These are phyloP conservation scores for Laodelphax striatellus DNA, from an alignment of 1,140 invertebrate species.

Conservation along the genomic window DNA sequence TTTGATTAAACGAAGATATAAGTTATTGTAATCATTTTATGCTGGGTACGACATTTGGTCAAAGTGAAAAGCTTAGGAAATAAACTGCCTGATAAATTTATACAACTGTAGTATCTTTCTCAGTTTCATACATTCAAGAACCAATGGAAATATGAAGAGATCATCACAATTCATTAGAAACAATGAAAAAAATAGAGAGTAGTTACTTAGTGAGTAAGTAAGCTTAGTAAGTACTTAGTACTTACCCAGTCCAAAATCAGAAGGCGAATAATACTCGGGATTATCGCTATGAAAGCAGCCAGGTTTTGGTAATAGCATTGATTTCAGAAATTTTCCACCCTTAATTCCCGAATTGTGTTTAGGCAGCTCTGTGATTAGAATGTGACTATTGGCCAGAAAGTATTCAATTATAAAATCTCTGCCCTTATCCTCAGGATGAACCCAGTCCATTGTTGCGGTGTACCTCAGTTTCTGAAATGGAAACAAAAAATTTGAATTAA, in stretches of 20 bases:
- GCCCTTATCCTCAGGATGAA: slow-evolving; percentile 52
- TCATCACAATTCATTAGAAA: too few relatives aligned
- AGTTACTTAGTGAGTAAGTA: too few relatives aligned
- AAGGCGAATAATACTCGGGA: slow-evolving; percentile 49
- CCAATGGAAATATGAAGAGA: too few relatives aligned
- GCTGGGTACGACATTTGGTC: too few relatives aligned
- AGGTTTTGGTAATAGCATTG: slow-evolving; percentile 54
- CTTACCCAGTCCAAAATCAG: slow-evolving; percentile 48
- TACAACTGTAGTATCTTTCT: too few relatives aligned
- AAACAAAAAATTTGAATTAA: not conserved
- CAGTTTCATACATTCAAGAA: too few relatives aligned
- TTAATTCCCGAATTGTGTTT: slow-evolving; percentile 52
- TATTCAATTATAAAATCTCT: slow-evolving; percentile 55
- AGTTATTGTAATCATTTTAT: too few relatives aligned
- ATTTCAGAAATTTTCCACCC: slow-evolving; percentile 56
- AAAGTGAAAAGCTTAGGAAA: too few relatives aligned
- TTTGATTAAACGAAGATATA: too few relatives aligned
- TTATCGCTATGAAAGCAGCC: slow-evolving; percentile 40
- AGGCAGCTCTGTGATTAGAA: slow-evolving; percentile 46
- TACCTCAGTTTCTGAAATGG: slow-evolving; percentile 42
- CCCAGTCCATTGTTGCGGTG: slow-evolving; percentile 46
- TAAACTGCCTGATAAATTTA: too few relatives aligned
- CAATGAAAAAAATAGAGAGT: too few relatives aligned
- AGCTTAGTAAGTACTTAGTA: too few relatives aligned
- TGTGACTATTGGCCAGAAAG: slow-evolving; percentile 45